Base-by-base conservation (phyloP, 2,888 invertebrate species). In the Protodeltote pygarga region DNA sequence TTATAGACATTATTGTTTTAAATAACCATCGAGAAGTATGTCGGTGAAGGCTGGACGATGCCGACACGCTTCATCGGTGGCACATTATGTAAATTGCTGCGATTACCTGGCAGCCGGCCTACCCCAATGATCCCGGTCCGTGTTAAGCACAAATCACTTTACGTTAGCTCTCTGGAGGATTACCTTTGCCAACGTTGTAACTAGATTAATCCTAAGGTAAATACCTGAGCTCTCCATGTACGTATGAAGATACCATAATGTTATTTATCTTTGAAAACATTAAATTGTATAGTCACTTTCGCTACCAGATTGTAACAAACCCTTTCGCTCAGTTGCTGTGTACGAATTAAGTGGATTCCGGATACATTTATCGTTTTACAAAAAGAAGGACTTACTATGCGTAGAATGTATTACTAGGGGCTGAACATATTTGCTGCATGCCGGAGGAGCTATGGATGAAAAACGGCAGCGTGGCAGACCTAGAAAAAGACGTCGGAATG, bases 131-230 rank as follows among this genome's bases (percentile, higher is more conserved):
- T 65, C 55, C 55, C 55, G 32, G 44, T 41, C 34, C 47, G 35
- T 55, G 65, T 58, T 75, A 67, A 69, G 68, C 71, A 69, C 71
- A 71, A 76, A 75, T 76, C 75, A 70, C 70, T 71, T 71, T 66
- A 48, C 52, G 54, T 55, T 59, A 61, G 53, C 46, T 61, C 64
- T 51, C 42, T 31, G 8, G 45, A 39, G 63, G 39, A 38, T 61
- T 55, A 52, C 57, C 51, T 34, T 55, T 42, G 47, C 58, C 54
- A 44, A 62, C 62, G 47, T 48, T 58, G 62, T 60, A 50, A 53
- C 55, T 27, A 47, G 34, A 61, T 54, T 61, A 67, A 61, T 57
- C 44, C 47, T 48, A 17, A 47, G 34, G 48, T 39, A 64, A 57
- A 63, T 58, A 62, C 37, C 21, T 10, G 4, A 39, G 23, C 48